Evolutionary conservation across 2,888 invertebrate species (phyloP).

Genomic region (Apeira syringaria): DNA sequence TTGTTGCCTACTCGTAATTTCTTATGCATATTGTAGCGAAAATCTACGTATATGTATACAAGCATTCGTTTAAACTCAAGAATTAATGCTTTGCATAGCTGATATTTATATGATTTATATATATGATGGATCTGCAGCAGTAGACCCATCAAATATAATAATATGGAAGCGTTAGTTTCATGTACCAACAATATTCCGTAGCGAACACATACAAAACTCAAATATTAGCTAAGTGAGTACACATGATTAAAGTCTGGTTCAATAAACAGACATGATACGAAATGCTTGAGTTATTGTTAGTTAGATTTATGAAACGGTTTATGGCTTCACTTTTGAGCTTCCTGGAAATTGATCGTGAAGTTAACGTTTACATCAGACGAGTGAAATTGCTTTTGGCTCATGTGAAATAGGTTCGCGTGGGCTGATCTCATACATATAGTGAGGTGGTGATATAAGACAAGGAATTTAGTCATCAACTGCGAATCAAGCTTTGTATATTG

Average conservation of each 20-base stretch:
- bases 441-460: too few relatives aligned
- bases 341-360: conserved; percentile 4
- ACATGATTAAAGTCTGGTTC: conserved; percentile 9
- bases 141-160: too few relatives aligned
- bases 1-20: too few relatives aligned
- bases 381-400: background rate
- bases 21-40: too few relatives aligned
- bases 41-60: too few relatives aligned
- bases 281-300: conserved; percentile 5
- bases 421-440: background rate
- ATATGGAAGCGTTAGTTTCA: conserved; percentile 19
- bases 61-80: too few relatives aligned
- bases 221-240: conserved; percentile 17
- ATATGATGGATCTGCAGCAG: too few relatives aligned
- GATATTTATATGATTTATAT: too few relatives aligned
- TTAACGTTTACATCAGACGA: conserved; percentile 7
- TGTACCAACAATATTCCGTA: conserved; percentile 9
- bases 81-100: too few relatives aligned
- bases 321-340: conserved; percentile 11
- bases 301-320: conserved; percentile 10
- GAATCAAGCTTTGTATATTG: too few relatives aligned
- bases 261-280: conserved; percentile 4
- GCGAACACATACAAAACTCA: conserved; percentile 16
- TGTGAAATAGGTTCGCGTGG: background rate
- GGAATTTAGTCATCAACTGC: too few relatives aligned